Base-by-base conservation (phyloP, 1,140 invertebrate genomes). In the Brachionus rotundiformis region DNA sequence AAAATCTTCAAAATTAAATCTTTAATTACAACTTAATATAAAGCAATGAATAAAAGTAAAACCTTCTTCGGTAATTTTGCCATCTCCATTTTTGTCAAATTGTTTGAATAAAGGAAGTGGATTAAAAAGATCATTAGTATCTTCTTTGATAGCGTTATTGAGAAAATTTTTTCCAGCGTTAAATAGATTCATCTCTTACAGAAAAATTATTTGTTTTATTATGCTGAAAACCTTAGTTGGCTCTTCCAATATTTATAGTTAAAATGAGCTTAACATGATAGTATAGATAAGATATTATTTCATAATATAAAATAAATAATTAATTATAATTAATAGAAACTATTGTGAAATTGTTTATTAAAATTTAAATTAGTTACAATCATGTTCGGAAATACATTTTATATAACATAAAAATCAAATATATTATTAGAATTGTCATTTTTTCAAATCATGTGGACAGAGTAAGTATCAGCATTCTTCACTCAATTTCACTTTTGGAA, bases 11-110 rank as follows among this genome's bases (percentile, higher is more conserved):
- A 13, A 2, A 11, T 33, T 33, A 3, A n/a, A 33, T 33, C 2
- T 36, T 68, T 33, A 33, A 13, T 3, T 10, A 33, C 7, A 5
- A 23, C 7, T 16, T 23, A 23, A 61, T 23, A n/a, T n/a, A n/a
- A n/a, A n/a, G n/a, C 10, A 27, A 23, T 29, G 8, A 16, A 59
- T 3, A 3, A 68, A 29, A 29, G 13, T 31, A n/a, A 68, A 10
- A 75, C 39, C 68, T 54, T 76, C 73, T 49, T 27, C 39, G 1
- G 71, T 76, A 49, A 76, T 76, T 76, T 76, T 76, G 11, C 71
- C 71, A 33, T 76, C 73, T 1, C 73, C 73, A 77, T 77, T 77
- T 54, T 59, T 77, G 54, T 77, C 73, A 54, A 77, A 77, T 77
- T 77, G 73, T 54, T 77, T 77, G 27, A 54, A 77, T 3, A 77